Evolutionary conservation across 1,140 invertebrate species (phyloP), one percentile per base, ranked within the genome.

Genomic region (Solen grandis): DNA sequence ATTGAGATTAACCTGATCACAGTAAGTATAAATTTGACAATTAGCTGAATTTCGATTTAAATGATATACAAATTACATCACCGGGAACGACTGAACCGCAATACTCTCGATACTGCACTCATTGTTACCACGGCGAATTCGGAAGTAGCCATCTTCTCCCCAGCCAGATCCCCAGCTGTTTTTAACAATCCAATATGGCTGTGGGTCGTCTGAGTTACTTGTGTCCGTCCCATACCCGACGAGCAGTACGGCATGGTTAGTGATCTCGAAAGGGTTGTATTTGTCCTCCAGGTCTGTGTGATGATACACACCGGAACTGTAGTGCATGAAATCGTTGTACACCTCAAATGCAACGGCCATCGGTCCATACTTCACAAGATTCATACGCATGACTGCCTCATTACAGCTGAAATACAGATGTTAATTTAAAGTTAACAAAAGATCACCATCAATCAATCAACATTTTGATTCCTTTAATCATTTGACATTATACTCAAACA

Each of bases 91-190:
- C 72, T 88, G 82, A 5, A 91, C 89, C 38, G 89, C 92, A 65
- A 91, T 89, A 62, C 89, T 92, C 79, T 93, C 92, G 78, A 92
- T 91, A 54, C 74, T 81, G 72, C 93, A 93, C 88, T 94, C 93
- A 85, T 94, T 92, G 14, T 77, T 90, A 22, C 94, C 94, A 66
- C 94, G 88, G 55, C 89, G 86, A 54, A 95, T 94, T 35, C 93
- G 85, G 86, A 93, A 93, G 78, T 86, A 93, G n/a, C 94, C 94
- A 2, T 92, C 76, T 77, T 94, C 93, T 3, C 94, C 94, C 94
- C 94, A 95, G 0, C 81, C 57, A 5, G 84, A 81, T 13, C 94
- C 94, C 94, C 94, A 95, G 55, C 93, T 94, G 69, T 93, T 93
- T 74, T 92, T 92, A 1, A 92, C 88, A 16, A 87, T 89, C 92